Base-by-base conservation (phyloP, 2,113 vertebrate species). In the Epinephelus fuscoguttatus region DNA sequence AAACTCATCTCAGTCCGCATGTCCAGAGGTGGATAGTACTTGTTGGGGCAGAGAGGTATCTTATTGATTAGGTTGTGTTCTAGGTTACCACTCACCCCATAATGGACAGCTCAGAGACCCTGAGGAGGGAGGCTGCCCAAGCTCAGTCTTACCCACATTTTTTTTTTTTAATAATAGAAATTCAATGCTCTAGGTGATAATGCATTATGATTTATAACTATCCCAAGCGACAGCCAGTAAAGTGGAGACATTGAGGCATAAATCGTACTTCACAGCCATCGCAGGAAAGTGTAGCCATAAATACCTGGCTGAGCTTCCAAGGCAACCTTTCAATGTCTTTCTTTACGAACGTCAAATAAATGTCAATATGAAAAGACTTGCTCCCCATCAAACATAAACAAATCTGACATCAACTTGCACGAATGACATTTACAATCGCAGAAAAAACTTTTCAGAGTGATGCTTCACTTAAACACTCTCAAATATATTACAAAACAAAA, bases 341-440 rank as follows among this genome's bases (percentile, higher is more conserved):
- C 72, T 75, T 53, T 45, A 70, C 60, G 40, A 61, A 68, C 56
- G 57, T 73, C 66, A 79, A 70, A 77, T 71, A 84, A 78, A 89
- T 70, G 72, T 80, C 80, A 75, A 19, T 47, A 66, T 53, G 45
- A 52, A 53, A 52, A 69, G 47, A 84, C 49, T 60, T 59, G 12
- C 52, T 68, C 23, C 8, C 33, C 3, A 23, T 45, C 21, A 57
- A 75, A 66, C 56, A 67, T 33, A 18, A 73, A 84, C 60, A 52
- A 70, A 59, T 83, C 42, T 59, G 64, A 78, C 45, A 62, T 13
- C 33, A 76, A 73, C 33, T 61, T 25, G 25, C 37, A 70, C 27
- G 10, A 18, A 23, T 81, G 74, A 76, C 50, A 68, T 86, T 84
- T 67, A 66, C 15, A 76, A 10, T n/a, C 37, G 49, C 33, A 33